Conservation (phyloP, 2,797 vertebrate genomes). For the Anableps anableps region DNA sequence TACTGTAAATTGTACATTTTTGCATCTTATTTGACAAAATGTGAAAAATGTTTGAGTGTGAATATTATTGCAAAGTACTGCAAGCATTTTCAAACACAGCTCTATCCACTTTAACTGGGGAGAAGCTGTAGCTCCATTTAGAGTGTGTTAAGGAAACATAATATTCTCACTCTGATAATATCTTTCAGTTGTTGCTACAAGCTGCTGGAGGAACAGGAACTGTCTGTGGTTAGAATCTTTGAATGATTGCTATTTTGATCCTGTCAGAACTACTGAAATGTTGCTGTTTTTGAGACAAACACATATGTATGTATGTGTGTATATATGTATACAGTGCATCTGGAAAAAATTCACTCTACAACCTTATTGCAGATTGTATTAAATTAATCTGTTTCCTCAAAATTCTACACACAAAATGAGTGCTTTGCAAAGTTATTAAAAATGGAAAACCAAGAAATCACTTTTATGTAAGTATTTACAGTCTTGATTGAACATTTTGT, state of each 20-base stretch:
- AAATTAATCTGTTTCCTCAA: too few species aligned
- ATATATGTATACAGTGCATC: background rate
- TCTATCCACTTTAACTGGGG: background rate
- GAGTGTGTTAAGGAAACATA: background rate
- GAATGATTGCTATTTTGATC: background rate
- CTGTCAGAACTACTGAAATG: background rate
- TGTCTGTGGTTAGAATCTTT: background rate
- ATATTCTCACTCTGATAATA: background rate
- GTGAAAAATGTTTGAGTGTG: background rate
- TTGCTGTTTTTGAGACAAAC: background rate
- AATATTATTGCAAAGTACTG: background rate
- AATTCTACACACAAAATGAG: background rate
- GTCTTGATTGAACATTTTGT: too few species aligned
- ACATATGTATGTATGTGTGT: background rate
- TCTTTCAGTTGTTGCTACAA: background rate
- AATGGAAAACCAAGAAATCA: background rate
- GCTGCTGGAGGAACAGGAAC: constrained; percentile 1
- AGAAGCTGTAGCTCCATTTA: constrained; percentile 9
- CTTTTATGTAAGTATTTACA: too few species aligned
- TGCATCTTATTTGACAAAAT: background rate
- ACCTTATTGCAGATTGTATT: background rate
- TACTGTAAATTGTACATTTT: background rate
- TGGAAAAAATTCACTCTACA: background rate
- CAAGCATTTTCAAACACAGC: constrained; percentile 5
- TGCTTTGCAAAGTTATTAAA: too few species aligned